These are phyloP conservation scores for Stomatorhinus ivindoensis DNA, from an alignment of 2,113 vertebrate genomes.

Conservation along the genomic window DNA sequence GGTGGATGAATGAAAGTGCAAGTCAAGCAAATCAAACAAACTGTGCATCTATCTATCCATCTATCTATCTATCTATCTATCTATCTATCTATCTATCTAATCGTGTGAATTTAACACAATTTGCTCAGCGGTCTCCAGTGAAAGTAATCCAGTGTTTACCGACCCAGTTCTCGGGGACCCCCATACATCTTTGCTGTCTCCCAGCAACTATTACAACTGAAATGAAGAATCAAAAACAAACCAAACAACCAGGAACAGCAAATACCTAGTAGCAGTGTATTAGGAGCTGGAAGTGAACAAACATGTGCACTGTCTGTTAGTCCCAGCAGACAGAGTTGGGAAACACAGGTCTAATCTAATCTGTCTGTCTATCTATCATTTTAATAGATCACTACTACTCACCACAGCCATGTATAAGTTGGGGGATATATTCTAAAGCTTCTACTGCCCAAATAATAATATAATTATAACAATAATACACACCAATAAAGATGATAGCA, in stretches of 20 bases:
- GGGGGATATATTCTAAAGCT: neutral
- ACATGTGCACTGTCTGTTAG: neutral
- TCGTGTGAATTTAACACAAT: neutral
- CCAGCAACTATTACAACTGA: neutral
- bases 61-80: neutral
- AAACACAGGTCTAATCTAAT: neutral
- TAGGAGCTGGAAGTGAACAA: neutral
- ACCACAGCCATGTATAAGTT: neutral
- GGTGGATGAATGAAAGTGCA: neutral
- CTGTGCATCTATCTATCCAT: neutral
- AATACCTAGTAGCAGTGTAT: neutral
- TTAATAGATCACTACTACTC: neutral
- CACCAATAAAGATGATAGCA: neutral
- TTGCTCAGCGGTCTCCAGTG: neutral
- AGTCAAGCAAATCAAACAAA: neutral
- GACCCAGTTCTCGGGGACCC: neutral
- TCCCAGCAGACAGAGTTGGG: neutral
- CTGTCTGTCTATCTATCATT: neutral
- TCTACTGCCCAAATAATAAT: neutral
- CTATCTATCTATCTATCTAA: neutral
- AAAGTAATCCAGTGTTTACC: neutral
- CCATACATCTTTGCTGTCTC: neutral
- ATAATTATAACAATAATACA: neutral
- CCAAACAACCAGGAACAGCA: neutral
- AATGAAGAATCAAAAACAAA: neutral